A percentile compares a stretch with the other conserved stretches of the same genome.
Conservation (phyloP, 53 echinoderm and acorn worm species). For the Temnopleurus reevesii region DNA sequence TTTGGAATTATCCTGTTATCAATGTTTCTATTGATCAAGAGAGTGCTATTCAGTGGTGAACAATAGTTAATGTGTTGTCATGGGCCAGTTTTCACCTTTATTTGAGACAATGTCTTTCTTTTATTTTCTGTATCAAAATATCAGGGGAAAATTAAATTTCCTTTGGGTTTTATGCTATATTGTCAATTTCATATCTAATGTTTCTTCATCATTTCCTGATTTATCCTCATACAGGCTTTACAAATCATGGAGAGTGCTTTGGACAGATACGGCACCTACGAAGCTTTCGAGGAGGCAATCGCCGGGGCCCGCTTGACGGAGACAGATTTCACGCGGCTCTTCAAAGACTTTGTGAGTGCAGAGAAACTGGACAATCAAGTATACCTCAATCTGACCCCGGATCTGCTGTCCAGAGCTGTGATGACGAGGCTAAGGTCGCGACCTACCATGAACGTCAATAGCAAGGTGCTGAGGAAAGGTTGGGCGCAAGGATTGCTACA, state of each 20-base stretch:
- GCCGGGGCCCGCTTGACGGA: conserved; percentile 65
- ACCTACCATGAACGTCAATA: conserved; percentile 76
- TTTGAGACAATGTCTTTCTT: too few relatives aligned
- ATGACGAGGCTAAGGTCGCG: conserved; percentile 79
- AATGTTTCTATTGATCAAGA: too few relatives aligned
- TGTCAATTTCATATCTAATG: too few relatives aligned
- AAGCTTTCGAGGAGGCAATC: conserved; percentile 69
- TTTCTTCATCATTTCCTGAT: too few relatives aligned
- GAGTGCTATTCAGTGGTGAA: too few relatives aligned
- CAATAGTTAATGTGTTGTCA: too few relatives aligned
- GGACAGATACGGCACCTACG: conserved; percentile 65
- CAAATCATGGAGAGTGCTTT: conserved; percentile 67
- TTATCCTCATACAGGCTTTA: too few relatives aligned
- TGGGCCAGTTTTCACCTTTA: too few relatives aligned
- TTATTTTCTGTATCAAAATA: too few relatives aligned
- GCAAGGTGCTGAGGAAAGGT: conserved; percentile 62
- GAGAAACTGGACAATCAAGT: conserved; percentile 83
- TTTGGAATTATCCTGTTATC: too few relatives aligned
- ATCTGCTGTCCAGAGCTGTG: conserved; percentile 75
- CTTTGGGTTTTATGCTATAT: too few relatives aligned
- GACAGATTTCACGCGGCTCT: conserved; percentile 66
- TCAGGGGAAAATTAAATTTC: too few relatives aligned
- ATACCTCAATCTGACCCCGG: conserved; percentile 71
- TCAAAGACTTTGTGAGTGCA: conserved; percentile 66
- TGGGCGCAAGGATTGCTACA: conserved; percentile 76